phyloP scores from a whole-genome alignment of 2,113 vertebrate genomes.

The Semnornis frantzii region DNA sequence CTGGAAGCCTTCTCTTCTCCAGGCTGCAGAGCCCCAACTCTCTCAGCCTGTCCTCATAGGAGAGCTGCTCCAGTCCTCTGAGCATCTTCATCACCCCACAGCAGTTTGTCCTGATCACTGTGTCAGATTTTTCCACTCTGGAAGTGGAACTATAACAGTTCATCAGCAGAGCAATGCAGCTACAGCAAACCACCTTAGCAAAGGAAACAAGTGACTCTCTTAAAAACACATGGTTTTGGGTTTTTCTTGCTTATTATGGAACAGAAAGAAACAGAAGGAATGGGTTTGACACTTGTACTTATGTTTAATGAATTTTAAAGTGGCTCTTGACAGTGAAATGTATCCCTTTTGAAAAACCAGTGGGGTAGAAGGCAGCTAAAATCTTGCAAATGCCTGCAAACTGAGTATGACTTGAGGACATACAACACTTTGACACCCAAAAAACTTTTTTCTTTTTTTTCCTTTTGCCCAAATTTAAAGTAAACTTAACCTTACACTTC shows the following conservation, averaged over 20 bases:
- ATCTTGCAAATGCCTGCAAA: background rate
- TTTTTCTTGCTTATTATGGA: background rate
- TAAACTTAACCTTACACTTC: background rate
- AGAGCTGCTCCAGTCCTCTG: too few species aligned
- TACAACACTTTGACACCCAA: background rate
- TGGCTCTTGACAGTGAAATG: background rate
- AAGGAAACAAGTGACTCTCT: background rate
- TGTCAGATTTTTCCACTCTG: background rate
- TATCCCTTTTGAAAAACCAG: background rate
- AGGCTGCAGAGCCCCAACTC: too few species aligned
- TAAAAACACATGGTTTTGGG: background rate
- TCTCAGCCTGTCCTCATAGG: too few species aligned
- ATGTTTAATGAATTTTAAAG: background rate
- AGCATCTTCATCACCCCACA: background rate
- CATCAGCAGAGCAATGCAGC: background rate
- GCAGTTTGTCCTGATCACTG: background rate
- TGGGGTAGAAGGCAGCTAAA: background rate
- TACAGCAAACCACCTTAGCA: background rate
- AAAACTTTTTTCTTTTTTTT: background rate
- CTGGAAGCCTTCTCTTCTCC: too few species aligned
- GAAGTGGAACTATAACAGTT: background rate
- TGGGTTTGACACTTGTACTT: background rate
- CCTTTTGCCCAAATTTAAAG: background rate
- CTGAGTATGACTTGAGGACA: background rate
- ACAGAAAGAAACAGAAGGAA: background rate